Base-by-base conservation (phyloP, 2,113 vertebrate genomes). In the Datnioides undecimradiatus region DNA sequence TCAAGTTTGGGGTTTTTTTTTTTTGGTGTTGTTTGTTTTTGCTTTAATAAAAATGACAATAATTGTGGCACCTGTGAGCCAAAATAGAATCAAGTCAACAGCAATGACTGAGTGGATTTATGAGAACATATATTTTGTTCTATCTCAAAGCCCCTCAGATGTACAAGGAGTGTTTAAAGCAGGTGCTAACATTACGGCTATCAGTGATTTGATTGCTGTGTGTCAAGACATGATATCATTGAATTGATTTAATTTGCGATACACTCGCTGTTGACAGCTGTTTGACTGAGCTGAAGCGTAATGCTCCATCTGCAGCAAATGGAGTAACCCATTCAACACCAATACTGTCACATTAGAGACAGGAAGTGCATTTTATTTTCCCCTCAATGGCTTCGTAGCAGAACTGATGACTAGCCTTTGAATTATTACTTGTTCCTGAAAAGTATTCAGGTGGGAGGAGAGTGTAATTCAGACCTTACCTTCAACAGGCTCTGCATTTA, bases 241-340 rank as follows among this genome's bases (percentile, higher is more conserved):
- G 84, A 79, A 70, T 73, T 88, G 82, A 84, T 81, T 91, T 78
- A 75, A 90, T 90, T 81, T 88, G 82, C 17, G 48, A 77, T 68
- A 77, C 33, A 79, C 79, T 87, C 51, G 21, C 78, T 74, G 55
- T 69, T 84, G 80, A 84, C 89, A 82, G 86, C 82, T 80, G 74
- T 86, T 87, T 89, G 79, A 84, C 76, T 72, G 83, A 84, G 58
- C 71, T 76, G 71, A 66, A 82, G 59, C 55, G 60, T 76, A 73
- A 88, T 55, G 75, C 82, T 87, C 85, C 74, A 74, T 75, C 85
- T 82, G 79, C 79, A 60, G 79, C 82, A 78, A 77, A 87, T 76
- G 57, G 58, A 87, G 58, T 55, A 78, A 80, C 49, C 66, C 79
- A 77, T 86, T 85, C 83, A 84, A 41, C 73, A 71, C 57, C 69